Conservation (phyloP, 2,888 invertebrate genomes). For the Pilophorus perplexus region DNA sequence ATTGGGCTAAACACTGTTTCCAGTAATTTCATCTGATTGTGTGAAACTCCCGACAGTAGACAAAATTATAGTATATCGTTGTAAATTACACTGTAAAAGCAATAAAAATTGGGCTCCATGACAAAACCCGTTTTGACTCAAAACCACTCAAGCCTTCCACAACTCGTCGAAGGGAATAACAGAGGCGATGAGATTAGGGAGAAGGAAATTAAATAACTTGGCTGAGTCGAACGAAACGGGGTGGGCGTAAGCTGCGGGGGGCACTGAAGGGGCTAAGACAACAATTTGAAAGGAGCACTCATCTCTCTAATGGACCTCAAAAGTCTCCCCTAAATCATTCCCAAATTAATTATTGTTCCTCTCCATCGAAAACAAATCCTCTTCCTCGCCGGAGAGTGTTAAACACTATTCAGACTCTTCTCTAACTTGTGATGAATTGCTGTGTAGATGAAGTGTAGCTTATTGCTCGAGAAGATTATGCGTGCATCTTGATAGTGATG, state of each 20-base stretch:
- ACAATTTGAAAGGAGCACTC: constrained; percentile 18
- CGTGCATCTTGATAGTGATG: too few relatives aligned
- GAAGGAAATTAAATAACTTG: constrained; percentile 18
- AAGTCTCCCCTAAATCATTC: constrained; percentile 22
- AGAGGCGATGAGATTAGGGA: not conserved
- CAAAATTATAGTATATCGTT: not conserved
- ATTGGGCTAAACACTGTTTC: too few relatives aligned
- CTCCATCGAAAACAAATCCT: not conserved
- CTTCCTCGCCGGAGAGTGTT: too few relatives aligned
- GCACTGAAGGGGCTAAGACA: not conserved
- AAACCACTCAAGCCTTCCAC: not conserved
- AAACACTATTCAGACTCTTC: too few relatives aligned
- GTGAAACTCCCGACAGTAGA: not conserved
- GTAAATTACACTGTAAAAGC: too few relatives aligned
- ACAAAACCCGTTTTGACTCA: too few relatives aligned
- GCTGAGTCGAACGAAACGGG: not conserved
- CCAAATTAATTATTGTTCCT: not conserved
- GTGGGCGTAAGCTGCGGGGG: not conserved
- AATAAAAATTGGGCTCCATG: too few relatives aligned
- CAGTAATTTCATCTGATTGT: not conserved
- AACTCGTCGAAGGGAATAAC: not conserved
- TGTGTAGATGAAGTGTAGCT: too few relatives aligned
- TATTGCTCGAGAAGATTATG: too few relatives aligned
- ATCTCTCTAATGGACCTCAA: constrained; percentile 20
- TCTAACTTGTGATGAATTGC: too few relatives aligned